Evolutionary conservation across 2,797 vertebrate genomes (phyloP).

Genomic region (Paedocypris micromegethes): DNA sequence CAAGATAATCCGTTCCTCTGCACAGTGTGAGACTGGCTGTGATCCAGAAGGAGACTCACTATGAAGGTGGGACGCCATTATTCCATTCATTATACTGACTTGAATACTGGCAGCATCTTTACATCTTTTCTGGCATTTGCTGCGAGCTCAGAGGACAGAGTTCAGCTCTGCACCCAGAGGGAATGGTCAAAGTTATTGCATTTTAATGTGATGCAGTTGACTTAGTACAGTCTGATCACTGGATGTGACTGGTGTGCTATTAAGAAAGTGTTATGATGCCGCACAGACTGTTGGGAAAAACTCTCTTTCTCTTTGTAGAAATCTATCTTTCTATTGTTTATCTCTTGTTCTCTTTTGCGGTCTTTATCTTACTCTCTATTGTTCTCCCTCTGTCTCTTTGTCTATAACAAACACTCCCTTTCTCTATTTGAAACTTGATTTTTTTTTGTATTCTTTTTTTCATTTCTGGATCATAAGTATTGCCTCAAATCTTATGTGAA

Average conservation of each 20-base stretch:
- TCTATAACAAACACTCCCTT: too few species aligned
- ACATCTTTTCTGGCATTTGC: constrained; percentile 23
- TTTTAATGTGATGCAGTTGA: constrained; percentile 6
- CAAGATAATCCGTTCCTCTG: constrained; percentile 25
- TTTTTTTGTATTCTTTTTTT: too few species aligned
- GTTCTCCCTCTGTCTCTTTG: too few species aligned
- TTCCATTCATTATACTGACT: constrained; percentile 36
- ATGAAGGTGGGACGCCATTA: constrained; percentile 28
- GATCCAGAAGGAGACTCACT: constrained; percentile 15
- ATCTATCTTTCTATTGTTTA: too few species aligned
- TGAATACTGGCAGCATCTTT: constrained; percentile 22
- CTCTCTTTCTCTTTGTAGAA: too few species aligned
- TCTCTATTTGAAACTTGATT: too few species aligned
- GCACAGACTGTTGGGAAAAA: too few species aligned
- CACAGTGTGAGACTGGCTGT: constrained; percentile 27
- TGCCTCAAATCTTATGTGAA: too few species aligned
- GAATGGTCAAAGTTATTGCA: constrained; percentile 16
- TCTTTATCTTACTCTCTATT: too few species aligned
- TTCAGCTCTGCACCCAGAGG: constrained; percentile 6
- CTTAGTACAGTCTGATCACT: background rate
- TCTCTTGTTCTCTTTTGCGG: too few species aligned
- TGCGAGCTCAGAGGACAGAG: background rate
- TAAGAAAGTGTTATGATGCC: too few species aligned
- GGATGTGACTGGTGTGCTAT: background rate
- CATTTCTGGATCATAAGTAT: too few species aligned